Base-by-base conservation (phyloP, 2,888 invertebrate species). In the Calliopum simillimum region DNA sequence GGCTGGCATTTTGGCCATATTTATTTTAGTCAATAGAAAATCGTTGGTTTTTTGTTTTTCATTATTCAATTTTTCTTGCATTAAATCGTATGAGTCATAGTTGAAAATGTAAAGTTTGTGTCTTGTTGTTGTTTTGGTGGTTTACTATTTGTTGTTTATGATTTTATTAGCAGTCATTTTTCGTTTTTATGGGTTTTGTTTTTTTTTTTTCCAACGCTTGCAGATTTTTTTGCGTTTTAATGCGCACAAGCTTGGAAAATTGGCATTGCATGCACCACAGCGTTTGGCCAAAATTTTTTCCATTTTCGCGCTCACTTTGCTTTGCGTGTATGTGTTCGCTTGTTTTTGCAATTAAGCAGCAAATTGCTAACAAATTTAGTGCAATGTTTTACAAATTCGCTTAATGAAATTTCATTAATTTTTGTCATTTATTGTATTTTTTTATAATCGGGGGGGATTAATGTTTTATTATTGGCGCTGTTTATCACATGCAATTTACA, bases 361-460 rank as follows among this genome's bases (percentile, higher is more conserved):
- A 82, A 84, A 82, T 84, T 82, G 84, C 73, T 75, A 78, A 82
- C 84, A 84, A 82, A 84, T 82, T 84, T 81, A 79, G 59, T 67
- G 67, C 67, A 59, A 21, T 49, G 67, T 67, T 67, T 66, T 44
- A 59, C 67, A 67, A 67, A 67, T 67, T 59, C 67, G 67, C 46
- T 59, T 67, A 67, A 67, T 67, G 58, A 59, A 67, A 67, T 43
- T 49, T 41, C 67, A 67, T 67, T 67, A 47, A 67, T 59, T 66
- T 56, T 43, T 23, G 55, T 64, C 64, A 41, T 41, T 64, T 64
- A 51, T 43, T 25, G 43, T 16, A n/a, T 11, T 14, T 58, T 23
- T 19, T 19, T 55, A 14, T 55, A 4, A n/a, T 55, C 25, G 55
- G n/a, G 33, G 4, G 4, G 41, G 33, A 25, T 58, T 58, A n/a